A percentile compares a stretch with the other conserved stretches of the same genome.
Evolutionary conservation across 1,140 invertebrate genomes (phyloP).

Genomic region (Pogonus chalceus): DNA sequence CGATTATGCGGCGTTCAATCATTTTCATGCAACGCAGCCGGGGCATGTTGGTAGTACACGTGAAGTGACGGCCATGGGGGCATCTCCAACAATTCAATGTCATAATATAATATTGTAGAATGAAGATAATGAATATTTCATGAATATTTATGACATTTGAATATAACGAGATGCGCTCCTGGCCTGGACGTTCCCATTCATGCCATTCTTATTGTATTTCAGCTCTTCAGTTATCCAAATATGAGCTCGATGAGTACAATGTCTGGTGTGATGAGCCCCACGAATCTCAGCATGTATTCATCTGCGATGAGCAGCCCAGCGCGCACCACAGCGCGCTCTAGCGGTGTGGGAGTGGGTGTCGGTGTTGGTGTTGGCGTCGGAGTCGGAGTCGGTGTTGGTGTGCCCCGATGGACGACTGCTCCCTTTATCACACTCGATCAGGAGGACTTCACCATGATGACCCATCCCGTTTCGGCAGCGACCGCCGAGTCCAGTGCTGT

Average conservation of each 20-base stretch:
- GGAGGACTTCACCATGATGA: constrained; percentile 86
- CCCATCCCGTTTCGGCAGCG: constrained; percentile 53
- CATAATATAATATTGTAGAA: too few relatives aligned
- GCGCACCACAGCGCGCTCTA: constrained; percentile 45
- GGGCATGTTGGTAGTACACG: constrained; percentile 61
- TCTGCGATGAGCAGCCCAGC: constrained; percentile 64
- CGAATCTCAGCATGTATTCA: constrained; percentile 80
- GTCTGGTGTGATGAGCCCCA: constrained; percentile 81
- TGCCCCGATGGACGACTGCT: constrained; percentile 79
- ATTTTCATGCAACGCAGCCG: constrained; percentile 77
- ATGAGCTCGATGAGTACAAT: constrained; percentile 63
- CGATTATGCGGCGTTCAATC: constrained; percentile 76
- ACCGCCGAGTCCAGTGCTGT: constrained; percentile 53
- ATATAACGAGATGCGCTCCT: too few relatives aligned
- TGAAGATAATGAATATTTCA: too few relatives aligned
- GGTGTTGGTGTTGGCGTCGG: too few relatives aligned
- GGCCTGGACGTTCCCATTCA: background rate
- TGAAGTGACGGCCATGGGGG: constrained; percentile 10
- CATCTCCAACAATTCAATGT: constrained; percentile 3
- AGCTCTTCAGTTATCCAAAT: constrained; percentile 84
- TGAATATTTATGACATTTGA: too few relatives aligned
- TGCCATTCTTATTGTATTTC: constrained; percentile 28
- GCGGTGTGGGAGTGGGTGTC: too few relatives aligned
- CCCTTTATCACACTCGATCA: constrained; percentile 84
- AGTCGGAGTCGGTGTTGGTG: too few relatives aligned